Conservation (phyloP, 2,888 invertebrate genomes). For the Drosophila atroscutellata region DNA sequence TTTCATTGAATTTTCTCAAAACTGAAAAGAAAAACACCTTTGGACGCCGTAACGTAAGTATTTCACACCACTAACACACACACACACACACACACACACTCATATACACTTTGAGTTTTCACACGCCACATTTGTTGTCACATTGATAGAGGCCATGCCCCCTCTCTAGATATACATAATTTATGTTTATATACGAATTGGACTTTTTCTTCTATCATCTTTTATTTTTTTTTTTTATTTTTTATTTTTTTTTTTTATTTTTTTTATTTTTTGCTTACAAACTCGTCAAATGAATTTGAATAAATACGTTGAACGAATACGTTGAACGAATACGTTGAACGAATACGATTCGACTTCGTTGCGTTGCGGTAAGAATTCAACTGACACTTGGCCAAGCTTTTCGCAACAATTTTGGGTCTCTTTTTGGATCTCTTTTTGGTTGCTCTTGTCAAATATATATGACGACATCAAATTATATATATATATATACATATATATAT, state of each 20-base stretch:
- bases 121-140: constrained; percentile 36
- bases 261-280: constrained; percentile 34
- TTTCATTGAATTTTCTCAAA: background rate
- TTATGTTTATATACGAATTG: constrained; percentile 23
- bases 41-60: constrained; percentile 22
- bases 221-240: background rate
- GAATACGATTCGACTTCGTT: constrained; percentile 59
- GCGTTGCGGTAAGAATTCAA: constrained; percentile 66
- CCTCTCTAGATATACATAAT: constrained; percentile 19
- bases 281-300: constrained; percentile 19
- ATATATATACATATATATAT: constrained; percentile 2
- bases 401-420: constrained; percentile 43
- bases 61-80: constrained; percentile 18
- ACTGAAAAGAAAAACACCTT: constrained; percentile 7
- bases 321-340: constrained; percentile 28
- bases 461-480: constrained; percentile 52
- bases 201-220: constrained; percentile 8
- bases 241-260: background rate
- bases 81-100: constrained; percentile 2
- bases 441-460: constrained; percentile 52
- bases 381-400: constrained; percentile 72
- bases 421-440: constrained; percentile 34
- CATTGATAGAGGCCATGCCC: constrained; percentile 23
- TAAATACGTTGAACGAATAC: constrained; percentile 28
- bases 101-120: background rate